Conservation (phyloP, 2,797 vertebrate genomes). For the Eulemur coronatus region DNA sequence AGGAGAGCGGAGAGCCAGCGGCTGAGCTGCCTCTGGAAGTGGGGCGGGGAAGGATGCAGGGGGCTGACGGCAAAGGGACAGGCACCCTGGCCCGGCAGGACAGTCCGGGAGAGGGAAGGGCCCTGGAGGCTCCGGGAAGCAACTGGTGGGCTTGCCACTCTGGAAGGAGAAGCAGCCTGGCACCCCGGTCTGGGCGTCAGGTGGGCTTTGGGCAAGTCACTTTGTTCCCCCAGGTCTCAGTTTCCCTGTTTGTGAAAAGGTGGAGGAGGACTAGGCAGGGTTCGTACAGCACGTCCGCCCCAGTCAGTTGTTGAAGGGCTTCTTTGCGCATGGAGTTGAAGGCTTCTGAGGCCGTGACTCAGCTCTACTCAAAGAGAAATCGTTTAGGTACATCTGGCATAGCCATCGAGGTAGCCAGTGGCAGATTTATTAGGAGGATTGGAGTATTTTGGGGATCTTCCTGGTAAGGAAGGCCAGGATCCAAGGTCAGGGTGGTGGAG, state of each 20-base stretch:
- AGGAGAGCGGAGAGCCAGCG: constrained; percentile 31
- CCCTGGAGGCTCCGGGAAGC: not conserved
- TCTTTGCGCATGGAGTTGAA: not conserved
- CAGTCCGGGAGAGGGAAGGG: not conserved
- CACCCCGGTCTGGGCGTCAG: not conserved
- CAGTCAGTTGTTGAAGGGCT: not conserved
- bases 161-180: not conserved
- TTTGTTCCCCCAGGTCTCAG: not conserved
- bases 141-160: not conserved
- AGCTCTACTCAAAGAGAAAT: not conserved
- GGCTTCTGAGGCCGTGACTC: not conserved
- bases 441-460: not conserved
- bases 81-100: not conserved
- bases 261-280: not conserved
- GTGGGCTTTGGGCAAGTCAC: not conserved
- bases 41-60: not conserved
- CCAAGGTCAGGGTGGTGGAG: not conserved
- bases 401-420: too few relatives aligned
- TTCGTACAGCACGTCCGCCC: accelerated
- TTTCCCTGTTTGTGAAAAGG: not conserved
- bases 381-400: accelerated
- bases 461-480: not conserved
- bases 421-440: not conserved
- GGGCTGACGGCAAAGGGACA: not conserved
- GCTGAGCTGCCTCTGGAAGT: not conserved